Conservation (phyloP, 2,888 invertebrate species). For the Antheraea yamamai region DNA sequence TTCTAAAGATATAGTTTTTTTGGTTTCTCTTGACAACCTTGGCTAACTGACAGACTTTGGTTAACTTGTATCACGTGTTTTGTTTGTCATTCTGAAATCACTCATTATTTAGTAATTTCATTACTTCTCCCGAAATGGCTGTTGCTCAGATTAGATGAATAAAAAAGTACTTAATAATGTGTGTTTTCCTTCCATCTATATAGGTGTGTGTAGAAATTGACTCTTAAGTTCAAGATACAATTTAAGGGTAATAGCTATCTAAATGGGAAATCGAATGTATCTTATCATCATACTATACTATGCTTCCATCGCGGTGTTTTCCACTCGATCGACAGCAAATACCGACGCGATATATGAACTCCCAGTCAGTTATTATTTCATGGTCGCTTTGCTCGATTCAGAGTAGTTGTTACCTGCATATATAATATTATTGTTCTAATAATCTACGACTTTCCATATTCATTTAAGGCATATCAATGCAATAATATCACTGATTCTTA, state of each 20-base stretch:
- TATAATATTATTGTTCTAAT: background rate
- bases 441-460: background rate
- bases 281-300: too few species aligned
- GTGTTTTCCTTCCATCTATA: too few species aligned
- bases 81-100: background rate
- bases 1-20: background rate
- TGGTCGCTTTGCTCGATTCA: too few species aligned
- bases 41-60: too few species aligned
- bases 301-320: too few species aligned
- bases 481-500: background rate
- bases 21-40: background rate
- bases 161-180: background rate
- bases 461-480: background rate
- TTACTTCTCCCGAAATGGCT: background rate
- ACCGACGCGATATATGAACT: too few species aligned
- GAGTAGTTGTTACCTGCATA: background rate
- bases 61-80: background rate
- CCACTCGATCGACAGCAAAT: too few species aligned
- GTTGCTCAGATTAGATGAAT: background rate
- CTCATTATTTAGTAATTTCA: background rate
- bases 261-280: too few species aligned
- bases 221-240: too few species aligned
- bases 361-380: too few species aligned
- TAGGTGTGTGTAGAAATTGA: too few species aligned
- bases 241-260: too few species aligned